These are phyloP conservation scores for Shinisaurus crocodilurus DNA, from an alignment of 2,113 vertebrate species.

Conservation along the genomic window DNA sequence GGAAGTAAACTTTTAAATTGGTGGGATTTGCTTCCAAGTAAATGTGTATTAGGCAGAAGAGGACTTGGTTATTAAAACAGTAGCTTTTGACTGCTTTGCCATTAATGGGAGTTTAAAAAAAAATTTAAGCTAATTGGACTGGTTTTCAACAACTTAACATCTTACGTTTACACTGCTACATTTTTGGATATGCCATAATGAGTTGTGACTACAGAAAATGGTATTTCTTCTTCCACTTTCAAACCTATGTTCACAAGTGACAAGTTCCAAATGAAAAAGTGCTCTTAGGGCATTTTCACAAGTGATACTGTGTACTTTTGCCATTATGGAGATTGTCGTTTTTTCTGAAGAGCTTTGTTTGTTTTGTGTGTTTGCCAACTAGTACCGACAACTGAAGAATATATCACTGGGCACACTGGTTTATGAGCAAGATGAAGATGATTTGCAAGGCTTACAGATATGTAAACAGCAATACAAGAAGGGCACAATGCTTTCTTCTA, in stretches of 20 bases:
- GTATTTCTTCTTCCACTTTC: not conserved
- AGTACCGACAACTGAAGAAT: conserved; percentile 86
- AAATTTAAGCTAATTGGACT: not conserved
- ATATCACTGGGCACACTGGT: conserved; percentile 86
- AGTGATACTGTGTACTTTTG: not conserved
- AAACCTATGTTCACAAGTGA: not conserved
- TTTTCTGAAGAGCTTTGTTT: conserved; percentile 5
- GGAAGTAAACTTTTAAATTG: not conserved
- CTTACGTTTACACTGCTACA: not conserved
- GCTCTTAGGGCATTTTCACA: not conserved
- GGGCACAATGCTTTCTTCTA: conserved; percentile 76
- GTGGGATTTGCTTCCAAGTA: not conserved
- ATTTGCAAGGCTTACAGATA: conserved; percentile 80
- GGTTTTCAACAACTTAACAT: not conserved
- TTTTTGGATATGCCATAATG: not conserved
- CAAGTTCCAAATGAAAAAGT: not conserved
- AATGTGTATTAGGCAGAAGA: not conserved
- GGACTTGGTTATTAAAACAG: not conserved
- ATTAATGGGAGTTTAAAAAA: not conserved
- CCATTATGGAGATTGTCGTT: not conserved
- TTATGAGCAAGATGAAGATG: conserved; percentile 80
- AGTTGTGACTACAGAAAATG: not conserved
- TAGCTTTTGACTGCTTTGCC: not conserved
- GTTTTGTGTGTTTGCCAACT: conserved; percentile 55
- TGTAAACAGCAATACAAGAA: conserved; percentile 90